Conservation (phyloP, 2,888 invertebrate genomes). For the Leucania comma region DNA sequence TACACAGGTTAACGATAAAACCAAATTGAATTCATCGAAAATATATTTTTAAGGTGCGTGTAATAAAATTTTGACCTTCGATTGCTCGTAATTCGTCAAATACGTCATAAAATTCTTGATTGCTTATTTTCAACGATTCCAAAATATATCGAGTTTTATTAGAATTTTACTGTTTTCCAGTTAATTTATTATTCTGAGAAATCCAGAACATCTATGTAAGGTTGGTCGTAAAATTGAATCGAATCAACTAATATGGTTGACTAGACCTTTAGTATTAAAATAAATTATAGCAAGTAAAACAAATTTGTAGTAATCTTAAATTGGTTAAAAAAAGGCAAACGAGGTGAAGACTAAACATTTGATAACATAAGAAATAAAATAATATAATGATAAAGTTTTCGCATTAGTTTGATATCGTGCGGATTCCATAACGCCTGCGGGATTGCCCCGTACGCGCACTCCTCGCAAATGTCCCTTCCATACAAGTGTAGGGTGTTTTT, state of each 20-base stretch:
- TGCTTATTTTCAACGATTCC: slow-evolving; percentile 35
- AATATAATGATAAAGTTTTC: too few species aligned
- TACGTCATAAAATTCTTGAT: slow-evolving; percentile 42
- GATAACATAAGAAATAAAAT: too few species aligned
- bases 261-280: too few species aligned
- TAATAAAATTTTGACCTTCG: slow-evolving; percentile 28
- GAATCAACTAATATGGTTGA: neutral
- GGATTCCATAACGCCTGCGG: too few species aligned
- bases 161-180: slow-evolving; percentile 28
- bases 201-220: neutral
- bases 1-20: slow-evolving; percentile 25
- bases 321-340: neutral
- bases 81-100: slow-evolving; percentile 45
- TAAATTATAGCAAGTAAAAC: neutral
- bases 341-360: neutral
- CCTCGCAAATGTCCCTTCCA: too few species aligned
- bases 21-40: slow-evolving; percentile 20
- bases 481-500: too few species aligned
- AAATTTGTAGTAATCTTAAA: neutral
- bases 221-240: slow-evolving; percentile 15
- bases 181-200: slow-evolving; percentile 18
- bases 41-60: slow-evolving; percentile 20
- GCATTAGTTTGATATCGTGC: too few species aligned
- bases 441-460: too few species aligned
- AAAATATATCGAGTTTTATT: slow-evolving; percentile 40